phyloP scores from a whole-genome alignment of 2,888 invertebrate genomes.

The Pyralis farinalis region DNA sequence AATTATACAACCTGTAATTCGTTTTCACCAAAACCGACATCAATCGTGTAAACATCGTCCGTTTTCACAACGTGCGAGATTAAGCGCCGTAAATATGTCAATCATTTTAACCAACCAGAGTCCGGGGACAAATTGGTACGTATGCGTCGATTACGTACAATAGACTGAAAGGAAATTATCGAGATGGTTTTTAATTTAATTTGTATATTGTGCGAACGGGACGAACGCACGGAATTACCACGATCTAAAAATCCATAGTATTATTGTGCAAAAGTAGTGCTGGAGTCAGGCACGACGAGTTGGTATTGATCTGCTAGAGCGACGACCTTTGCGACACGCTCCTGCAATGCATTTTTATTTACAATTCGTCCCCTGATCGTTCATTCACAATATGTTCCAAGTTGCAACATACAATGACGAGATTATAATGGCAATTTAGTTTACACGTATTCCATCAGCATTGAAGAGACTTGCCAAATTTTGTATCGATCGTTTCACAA shows the following conservation, averaged over 20 bases:
- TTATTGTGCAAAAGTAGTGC: conserved; percentile 14
- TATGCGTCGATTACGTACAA: too few species aligned
- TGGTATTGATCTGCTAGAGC: conserved; percentile 33
- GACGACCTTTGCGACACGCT: conserved; percentile 26
- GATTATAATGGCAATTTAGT: background rate
- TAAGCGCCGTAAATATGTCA: background rate
- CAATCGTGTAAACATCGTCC: conserved; percentile 2
- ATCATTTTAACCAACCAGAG: background rate
- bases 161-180: conserved; percentile 7
- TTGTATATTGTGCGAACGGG: conserved; percentile 22
- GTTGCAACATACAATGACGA: background rate
- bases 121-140: too few species aligned
- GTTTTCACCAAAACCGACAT: background rate
- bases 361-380: background rate
- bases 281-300: conserved; percentile 23
- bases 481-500: background rate
- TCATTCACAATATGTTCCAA: background rate
- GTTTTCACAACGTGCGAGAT: background rate
- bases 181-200: conserved; percentile 28
- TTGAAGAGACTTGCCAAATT: background rate
- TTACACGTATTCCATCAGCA: background rate
- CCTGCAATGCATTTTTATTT: conserved; percentile 1
- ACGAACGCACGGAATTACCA: conserved; percentile 24
- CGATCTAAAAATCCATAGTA: too few species aligned
- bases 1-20: background rate